phyloP scores from a whole-genome alignment of 2,888 invertebrate genomes.

The Eilema sororculum region DNA sequence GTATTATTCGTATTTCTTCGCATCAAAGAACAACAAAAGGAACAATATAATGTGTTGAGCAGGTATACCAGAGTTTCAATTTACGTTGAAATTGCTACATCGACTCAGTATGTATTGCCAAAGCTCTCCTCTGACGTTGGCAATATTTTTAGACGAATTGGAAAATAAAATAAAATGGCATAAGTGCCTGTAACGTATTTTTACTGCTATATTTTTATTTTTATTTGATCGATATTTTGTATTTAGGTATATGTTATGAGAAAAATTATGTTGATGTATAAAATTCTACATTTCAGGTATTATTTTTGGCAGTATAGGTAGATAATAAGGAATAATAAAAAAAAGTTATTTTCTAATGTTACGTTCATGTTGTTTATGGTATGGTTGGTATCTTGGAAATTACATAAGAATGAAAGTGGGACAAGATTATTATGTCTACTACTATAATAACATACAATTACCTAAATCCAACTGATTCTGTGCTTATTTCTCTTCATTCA shows the following conservation, averaged over 20 bases:
- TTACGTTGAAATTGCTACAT: conserved; percentile 62
- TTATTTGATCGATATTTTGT: conserved; percentile 9
- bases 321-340: no score
- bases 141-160: conserved; percentile 54
- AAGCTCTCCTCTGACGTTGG: conserved; percentile 37
- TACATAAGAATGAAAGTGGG: not conserved
- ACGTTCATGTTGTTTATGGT: not conserved
- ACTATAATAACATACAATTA: no score
- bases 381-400: not conserved
- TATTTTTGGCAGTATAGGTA: not conserved
- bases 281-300: not conserved
- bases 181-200: conserved; percentile 32
- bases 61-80: conserved; percentile 58
- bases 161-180: conserved; percentile 43
- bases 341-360: not conserved
- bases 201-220: conserved; percentile 10
- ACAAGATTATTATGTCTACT: not conserved
- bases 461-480: not conserved
- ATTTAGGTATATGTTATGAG: not conserved
- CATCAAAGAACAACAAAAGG: conserved; percentile 72
- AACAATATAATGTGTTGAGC: conserved; percentile 44
- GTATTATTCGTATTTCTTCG: conserved; percentile 68
- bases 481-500: not conserved
- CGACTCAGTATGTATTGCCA: conserved; percentile 47
- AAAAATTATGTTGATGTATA: not conserved